Conservation (phyloP, 1,140 invertebrate species). For the Trichomalopsis sarcophagae region DNA sequence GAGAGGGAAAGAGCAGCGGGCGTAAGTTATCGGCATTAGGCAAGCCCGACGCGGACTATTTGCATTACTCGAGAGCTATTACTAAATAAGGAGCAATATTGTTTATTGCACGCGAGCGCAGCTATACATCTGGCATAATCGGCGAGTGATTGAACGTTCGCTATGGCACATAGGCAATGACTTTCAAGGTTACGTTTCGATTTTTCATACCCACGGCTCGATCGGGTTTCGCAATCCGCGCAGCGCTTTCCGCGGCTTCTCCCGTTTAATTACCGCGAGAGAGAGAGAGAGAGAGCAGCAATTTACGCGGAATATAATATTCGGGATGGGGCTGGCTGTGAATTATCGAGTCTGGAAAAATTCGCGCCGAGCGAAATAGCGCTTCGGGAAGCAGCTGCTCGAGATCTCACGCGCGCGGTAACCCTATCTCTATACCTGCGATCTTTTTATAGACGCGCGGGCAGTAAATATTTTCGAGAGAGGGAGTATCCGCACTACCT, state of each 20-base stretch:
- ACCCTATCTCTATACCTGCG: not conserved
- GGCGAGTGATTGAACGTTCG: not conserved
- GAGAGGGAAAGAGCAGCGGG: no score
- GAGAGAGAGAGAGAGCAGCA: no score
- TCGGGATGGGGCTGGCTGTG: constrained; percentile 9
- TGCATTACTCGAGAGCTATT: not conserved
- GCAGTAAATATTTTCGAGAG: constrained; percentile 5
- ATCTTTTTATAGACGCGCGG: not conserved
- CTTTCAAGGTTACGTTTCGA: not conserved
- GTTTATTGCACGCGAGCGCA: not conserved
- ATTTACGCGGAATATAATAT: constrained; percentile 6
- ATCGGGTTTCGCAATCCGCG: not conserved
- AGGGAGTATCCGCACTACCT: not conserved
- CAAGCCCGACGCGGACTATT: not conserved
- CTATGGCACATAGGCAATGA: no score
- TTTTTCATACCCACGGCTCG: not conserved
- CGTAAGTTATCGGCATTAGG: not conserved
- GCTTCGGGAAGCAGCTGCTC: not conserved
- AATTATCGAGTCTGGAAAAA: constrained; percentile 20
- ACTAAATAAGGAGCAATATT: constrained; percentile 4
- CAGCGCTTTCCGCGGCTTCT: not conserved
- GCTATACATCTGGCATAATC: not conserved
- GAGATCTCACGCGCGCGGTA: not conserved
- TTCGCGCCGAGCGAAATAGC: not conserved
- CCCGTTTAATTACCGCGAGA: no score